These are phyloP conservation scores for Sarcophaga rosellei DNA, from an alignment of 2,888 invertebrate genomes.

Conservation along the genomic window DNA sequence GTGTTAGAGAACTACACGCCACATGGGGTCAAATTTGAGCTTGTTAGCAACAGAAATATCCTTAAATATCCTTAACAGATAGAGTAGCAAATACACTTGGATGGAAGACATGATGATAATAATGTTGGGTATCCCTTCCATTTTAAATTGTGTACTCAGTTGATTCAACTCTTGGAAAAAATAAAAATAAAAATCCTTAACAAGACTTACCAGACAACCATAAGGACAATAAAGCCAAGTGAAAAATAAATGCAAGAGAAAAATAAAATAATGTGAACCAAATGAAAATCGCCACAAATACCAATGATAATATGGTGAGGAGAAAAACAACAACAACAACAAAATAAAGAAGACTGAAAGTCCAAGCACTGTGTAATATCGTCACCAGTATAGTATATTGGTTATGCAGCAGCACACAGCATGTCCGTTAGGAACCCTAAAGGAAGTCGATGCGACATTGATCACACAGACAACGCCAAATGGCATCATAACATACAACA, in stretches of 20 bases:
- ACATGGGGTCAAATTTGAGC: slow-evolving; percentile 23
- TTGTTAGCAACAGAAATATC: slow-evolving; percentile 17
- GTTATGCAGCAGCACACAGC: not conserved
- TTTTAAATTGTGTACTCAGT: slow-evolving; percentile 16
- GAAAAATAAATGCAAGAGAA: slow-evolving; percentile 38
- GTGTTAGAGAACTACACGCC: slow-evolving; percentile 23
- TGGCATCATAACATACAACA: slow-evolving; percentile 11
- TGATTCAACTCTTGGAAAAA: slow-evolving; percentile 25
- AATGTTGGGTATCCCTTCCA: slow-evolving; percentile 9
- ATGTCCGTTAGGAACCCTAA: not conserved
- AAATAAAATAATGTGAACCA: slow-evolving; percentile 20
- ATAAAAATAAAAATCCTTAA: too few relatives aligned
- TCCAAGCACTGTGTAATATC: not conserved
- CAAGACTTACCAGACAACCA: not conserved
- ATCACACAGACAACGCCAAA: not conserved
- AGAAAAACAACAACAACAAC: not conserved
- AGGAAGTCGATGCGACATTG: not conserved
- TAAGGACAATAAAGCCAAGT: slow-evolving; percentile 20
- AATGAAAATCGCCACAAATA: slow-evolving; percentile 63
- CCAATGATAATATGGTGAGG: slow-evolving; percentile 52
- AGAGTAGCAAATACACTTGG: not conserved
- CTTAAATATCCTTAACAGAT: not conserved
- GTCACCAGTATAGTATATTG: not conserved
- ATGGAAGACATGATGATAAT: slow-evolving; percentile 28
- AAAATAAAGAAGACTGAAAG: not conserved